phyloP scores from a whole-genome alignment of 2,797 vertebrate species.

The Rhynchotus rufescens region DNA sequence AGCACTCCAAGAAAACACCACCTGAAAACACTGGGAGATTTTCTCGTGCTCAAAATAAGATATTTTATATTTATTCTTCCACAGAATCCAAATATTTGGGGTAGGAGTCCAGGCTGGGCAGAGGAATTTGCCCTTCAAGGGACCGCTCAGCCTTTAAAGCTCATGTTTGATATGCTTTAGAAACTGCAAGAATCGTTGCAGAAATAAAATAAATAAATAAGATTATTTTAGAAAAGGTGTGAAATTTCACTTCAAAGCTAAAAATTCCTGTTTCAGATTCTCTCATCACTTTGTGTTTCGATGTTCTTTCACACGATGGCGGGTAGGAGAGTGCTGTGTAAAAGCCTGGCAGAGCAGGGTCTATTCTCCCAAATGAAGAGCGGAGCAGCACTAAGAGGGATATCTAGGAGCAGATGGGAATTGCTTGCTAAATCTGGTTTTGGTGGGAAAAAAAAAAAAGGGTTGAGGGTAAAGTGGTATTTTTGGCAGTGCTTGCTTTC shows the following conservation, averaged over 20 bases:
- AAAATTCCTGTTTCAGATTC: background rate
- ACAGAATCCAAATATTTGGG: background rate
- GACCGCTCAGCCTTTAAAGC: background rate
- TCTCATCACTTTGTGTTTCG: background rate
- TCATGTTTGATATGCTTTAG: fast-evolving
- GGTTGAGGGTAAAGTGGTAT: background rate
- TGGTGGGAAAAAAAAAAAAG: background rate
- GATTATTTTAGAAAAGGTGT: background rate
- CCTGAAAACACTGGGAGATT: background rate
- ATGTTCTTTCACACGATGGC: fast-evolving
- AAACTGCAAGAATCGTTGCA: background rate
- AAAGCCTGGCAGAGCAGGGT: background rate
- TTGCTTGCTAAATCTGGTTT: background rate
- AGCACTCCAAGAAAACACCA: background rate
- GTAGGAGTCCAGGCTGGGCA: background rate
- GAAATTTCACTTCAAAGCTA: background rate
- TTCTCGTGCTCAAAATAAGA: background rate
- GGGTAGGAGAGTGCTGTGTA: background rate
- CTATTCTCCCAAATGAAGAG: background rate
- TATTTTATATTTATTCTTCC: background rate
- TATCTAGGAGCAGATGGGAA: no score
- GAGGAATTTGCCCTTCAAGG: background rate
- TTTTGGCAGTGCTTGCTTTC: background rate
- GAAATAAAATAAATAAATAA: background rate
- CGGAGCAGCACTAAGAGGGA: background rate